Percentiles rank a stretch among this genome's conserved stretches.
These are phyloP conservation scores for Opisthocomus hoazin DNA, from an alignment of 2,113 vertebrate genomes.

Conservation along the genomic window DNA sequence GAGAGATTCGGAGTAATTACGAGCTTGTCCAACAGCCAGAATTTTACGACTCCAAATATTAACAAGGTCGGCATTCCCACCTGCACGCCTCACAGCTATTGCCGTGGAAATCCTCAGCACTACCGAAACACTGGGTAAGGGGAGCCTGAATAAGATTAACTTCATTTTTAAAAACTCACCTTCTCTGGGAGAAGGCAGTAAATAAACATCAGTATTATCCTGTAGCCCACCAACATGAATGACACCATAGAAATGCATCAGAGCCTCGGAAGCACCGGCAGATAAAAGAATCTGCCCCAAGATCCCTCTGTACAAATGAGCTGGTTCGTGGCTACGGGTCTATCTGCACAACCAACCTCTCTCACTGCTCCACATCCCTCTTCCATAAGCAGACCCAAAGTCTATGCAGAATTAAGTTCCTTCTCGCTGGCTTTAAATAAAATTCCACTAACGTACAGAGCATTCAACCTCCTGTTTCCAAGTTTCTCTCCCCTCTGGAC, in stretches of 20 bases:
- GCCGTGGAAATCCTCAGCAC: conserved; percentile 23
- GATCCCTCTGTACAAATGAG: background rate
- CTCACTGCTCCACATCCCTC: background rate
- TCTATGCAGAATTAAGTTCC: background rate
- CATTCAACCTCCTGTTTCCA: background rate
- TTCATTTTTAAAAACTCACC: background rate
- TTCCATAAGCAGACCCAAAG: background rate
- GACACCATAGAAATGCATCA: background rate
- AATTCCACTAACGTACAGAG: rapidly evolving
- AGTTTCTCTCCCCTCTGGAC: background rate
- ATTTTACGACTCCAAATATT: conserved; percentile 58
- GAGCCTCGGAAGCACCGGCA: background rate
- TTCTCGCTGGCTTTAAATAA: background rate
- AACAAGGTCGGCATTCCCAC: background rate
- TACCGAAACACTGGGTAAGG: background rate
- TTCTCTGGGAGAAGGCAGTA: background rate
- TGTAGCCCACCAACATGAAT: background rate
- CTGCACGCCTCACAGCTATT: background rate
- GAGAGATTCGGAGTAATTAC: conserved; percentile 53
- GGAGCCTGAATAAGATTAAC: background rate
- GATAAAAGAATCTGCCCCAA: background rate
- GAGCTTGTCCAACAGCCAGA: conserved; percentile 49
- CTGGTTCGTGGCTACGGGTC: background rate
- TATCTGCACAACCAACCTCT: background rate
- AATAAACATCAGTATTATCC: background rate